These are phyloP conservation scores for Origma solitaria DNA, from an alignment of 2,113 vertebrate species.

Conservation along the genomic window DNA sequence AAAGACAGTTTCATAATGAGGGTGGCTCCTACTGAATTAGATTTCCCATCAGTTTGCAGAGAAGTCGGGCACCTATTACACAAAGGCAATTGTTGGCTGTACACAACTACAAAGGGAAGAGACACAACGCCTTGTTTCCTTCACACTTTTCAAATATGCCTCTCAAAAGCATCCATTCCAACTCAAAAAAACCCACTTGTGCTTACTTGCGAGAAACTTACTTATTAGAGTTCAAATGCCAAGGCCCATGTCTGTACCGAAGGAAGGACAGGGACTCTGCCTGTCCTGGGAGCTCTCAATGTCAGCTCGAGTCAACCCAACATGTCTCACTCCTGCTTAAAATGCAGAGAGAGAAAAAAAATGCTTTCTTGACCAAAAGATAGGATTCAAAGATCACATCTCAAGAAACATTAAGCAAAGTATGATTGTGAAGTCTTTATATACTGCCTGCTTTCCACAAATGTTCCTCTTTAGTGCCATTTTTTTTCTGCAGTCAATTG, in stretches of 20 bases:
- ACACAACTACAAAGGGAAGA: not conserved
- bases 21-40: not conserved
- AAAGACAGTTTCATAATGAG: not conserved
- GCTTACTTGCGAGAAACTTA: not conserved
- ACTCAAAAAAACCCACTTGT: not conserved
- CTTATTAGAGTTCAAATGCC: not conserved
- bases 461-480: not conserved
- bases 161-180: not conserved
- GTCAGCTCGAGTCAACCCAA: not conserved
- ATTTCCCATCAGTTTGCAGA: not conserved
- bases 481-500: not conserved
- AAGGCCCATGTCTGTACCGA: not conserved
- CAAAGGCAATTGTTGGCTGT: not conserved
- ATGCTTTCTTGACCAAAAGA: not conserved
- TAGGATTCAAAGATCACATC: not conserved
- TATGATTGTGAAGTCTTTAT: not conserved
- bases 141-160: not conserved
- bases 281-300: not conserved
- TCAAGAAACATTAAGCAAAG: not conserved
- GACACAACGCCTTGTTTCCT: rapidly evolving
- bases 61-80: not conserved
- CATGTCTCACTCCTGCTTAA: rapidly evolving
- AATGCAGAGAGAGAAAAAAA: not conserved
- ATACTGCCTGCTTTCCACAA: not conserved
- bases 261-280: not conserved